These are phyloP conservation scores for Poeciliopsis turrubarensis DNA, from an alignment of 2,113 vertebrate species.

Conservation along the genomic window DNA sequence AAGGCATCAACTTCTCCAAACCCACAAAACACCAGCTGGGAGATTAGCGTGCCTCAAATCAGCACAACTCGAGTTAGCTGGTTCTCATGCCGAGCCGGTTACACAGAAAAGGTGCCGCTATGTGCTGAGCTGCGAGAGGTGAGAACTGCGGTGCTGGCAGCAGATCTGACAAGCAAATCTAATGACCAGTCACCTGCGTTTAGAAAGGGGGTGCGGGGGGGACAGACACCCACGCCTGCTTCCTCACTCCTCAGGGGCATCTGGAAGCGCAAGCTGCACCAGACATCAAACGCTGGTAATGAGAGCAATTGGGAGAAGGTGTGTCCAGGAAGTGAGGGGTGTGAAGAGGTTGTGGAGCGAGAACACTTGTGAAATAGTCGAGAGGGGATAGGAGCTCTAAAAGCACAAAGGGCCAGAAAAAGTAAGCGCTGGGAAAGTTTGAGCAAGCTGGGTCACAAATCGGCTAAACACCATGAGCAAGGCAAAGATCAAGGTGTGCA, in stretches of 20 bases:
- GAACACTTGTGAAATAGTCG: constrained; percentile 63
- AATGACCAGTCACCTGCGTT: constrained; percentile 79
- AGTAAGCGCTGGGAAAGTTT: constrained; percentile 51
- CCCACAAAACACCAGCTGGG: constrained; percentile 60
- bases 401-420: constrained; percentile 40
- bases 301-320: constrained; percentile 82
- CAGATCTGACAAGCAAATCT: constrained; percentile 71
- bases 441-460: constrained; percentile 24
- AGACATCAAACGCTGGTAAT: constrained; percentile 79
- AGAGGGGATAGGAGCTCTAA: constrained; percentile 39
- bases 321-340: constrained; percentile 81
- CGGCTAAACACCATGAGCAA: constrained; percentile 55
- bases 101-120: constrained; percentile 47
- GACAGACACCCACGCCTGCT: constrained; percentile 71
- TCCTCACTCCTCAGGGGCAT: constrained; percentile 77
- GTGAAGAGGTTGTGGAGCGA: constrained; percentile 68
- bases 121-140: constrained; percentile 56
- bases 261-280: constrained; percentile 74
- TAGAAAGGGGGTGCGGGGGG: constrained; percentile 2
- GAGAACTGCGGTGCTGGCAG: constrained; percentile 70
- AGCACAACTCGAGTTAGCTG: constrained; percentile 30
- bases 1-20: constrained; percentile 63
- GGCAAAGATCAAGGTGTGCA: constrained; percentile 54
- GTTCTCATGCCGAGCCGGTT: constrained; percentile 54
- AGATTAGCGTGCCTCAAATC: constrained; percentile 56